A percentile compares a stretch with the other conserved stretches of the same genome.
Conservation (phyloP, 2,888 invertebrate species). For the Andrena marginata region DNA sequence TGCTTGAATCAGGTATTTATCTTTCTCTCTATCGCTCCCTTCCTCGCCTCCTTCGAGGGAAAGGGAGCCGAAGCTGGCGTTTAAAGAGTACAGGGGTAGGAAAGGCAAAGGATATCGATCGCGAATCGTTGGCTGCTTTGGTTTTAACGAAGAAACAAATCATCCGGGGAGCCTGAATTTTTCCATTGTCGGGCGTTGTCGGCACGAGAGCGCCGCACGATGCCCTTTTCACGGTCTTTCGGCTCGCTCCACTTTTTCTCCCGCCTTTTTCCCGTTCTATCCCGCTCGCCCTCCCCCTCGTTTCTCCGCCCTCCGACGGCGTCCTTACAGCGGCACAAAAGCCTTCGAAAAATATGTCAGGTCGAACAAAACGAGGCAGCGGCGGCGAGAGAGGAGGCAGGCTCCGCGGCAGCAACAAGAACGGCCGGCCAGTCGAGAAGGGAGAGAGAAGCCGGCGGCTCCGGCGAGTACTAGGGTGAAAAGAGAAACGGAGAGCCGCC, state of each 20-base stretch:
- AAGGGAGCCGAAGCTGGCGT: not conserved
- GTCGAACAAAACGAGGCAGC: slow-evolving; percentile 72
- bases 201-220: slow-evolving; percentile 22
- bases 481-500: slow-evolving; percentile 31
- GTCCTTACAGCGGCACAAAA: slow-evolving; percentile 68
- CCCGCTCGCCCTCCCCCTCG: not conserved
- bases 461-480: slow-evolving; percentile 14
- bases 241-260: slow-evolving; percentile 56
- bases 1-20: slow-evolving; percentile 20
- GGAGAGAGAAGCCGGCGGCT: not conserved
- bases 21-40: not conserved
- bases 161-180: slow-evolving; percentile 50
- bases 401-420: slow-evolving; percentile 38
- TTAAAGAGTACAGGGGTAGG: not conserved
- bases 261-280: slow-evolving; percentile 26
- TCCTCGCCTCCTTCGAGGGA: not conserved
- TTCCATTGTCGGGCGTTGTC: slow-evolving; percentile 42
- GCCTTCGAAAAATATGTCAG: slow-evolving; percentile 77
- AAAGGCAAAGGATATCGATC: slow-evolving; percentile 9
- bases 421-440: slow-evolving; percentile 12
- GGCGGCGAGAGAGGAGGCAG: slow-evolving; percentile 28
- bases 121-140: slow-evolving; percentile 36
- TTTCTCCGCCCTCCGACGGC: slow-evolving; percentile 51
- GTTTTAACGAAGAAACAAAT: slow-evolving; percentile 64
- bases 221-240: slow-evolving; percentile 65